phyloP scores from a whole-genome alignment of 2,888 invertebrate species.

The Orthonevra nobilis region DNA sequence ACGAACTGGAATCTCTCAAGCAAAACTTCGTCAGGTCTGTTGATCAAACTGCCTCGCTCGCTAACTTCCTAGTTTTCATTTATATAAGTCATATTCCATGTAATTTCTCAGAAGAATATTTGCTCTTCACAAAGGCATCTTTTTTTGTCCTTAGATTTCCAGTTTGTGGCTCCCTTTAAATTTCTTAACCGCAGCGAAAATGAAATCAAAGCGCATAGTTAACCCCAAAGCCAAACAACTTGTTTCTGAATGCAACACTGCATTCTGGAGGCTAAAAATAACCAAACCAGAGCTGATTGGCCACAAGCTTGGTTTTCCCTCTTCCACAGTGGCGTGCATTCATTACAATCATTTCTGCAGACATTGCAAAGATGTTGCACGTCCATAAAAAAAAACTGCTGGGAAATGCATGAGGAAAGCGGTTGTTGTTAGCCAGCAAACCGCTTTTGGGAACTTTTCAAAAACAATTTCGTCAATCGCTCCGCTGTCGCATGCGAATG shows the following conservation, averaged over 20 bases:
- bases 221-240: conserved; percentile 11
- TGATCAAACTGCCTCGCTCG: no score
- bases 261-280: conserved; percentile 32
- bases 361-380: background rate
- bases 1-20: no score
- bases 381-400: background rate
- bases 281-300: conserved; percentile 12
- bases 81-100: no score
- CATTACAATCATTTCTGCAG: background rate
- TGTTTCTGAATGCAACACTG: conserved; percentile 4
- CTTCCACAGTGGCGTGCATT: conserved; percentile 15
- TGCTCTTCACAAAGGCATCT: background rate
- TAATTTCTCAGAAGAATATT: no score
- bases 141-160: background rate
- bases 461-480: background rate
- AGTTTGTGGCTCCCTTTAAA: no score
- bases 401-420: background rate
- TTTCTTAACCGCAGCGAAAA: background rate
- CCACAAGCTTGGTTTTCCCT: conserved; percentile 18
- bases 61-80: no score
- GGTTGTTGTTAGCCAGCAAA: no score
- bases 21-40: no score
- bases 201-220: background rate
- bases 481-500: background rate
- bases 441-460: background rate